Percentiles rank a stretch among this genome's conserved stretches.
Evolutionary conservation across 2,113 vertebrate genomes (phyloP).

Genomic region (Engystomops pustulosus): DNA sequence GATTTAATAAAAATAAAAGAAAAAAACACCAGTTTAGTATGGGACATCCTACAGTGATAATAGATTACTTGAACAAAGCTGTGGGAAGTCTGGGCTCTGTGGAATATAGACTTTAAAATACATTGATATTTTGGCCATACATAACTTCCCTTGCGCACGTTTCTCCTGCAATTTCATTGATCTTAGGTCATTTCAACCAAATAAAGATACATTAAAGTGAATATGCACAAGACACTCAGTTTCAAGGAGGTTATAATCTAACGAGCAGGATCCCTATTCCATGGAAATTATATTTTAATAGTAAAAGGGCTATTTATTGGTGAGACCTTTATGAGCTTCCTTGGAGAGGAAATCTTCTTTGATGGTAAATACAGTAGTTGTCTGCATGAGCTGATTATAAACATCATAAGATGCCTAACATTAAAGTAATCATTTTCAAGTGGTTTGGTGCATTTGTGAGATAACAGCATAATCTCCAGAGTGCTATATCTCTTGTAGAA

Average conservation of each 20-base stretch:
- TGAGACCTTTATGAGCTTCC: background rate
- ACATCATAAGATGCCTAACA: constrained; percentile 45
- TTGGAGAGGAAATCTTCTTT: constrained; percentile 19
- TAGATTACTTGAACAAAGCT: background rate
- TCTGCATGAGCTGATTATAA: constrained; percentile 53
- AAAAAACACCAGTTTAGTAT: too few relatives aligned
- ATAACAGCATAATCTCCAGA: constrained; percentile 50
- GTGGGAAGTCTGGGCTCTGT: too few relatives aligned
- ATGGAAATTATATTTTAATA: background rate
- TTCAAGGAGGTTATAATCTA: background rate
- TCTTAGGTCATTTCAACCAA: background rate
- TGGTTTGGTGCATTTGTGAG: constrained; percentile 50
- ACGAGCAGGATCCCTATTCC: background rate
- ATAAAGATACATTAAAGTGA: background rate
- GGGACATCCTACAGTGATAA: background rate
- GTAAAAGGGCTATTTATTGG: constrained; percentile 20
- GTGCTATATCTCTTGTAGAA: constrained; percentile 46
- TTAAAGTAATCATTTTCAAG: constrained; percentile 49
- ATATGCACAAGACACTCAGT: background rate
- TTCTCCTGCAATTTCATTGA: too few relatives aligned
- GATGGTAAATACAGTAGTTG: constrained; percentile 31
- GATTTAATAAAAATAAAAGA: too few relatives aligned
- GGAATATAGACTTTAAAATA: background rate
- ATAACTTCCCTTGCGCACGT: background rate
- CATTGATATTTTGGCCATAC: background rate